Evolutionary conservation across 2,113 vertebrate genomes (phyloP), one percentile per base, ranked within the genome.

Genomic region (Carollia perspicillata): DNA sequence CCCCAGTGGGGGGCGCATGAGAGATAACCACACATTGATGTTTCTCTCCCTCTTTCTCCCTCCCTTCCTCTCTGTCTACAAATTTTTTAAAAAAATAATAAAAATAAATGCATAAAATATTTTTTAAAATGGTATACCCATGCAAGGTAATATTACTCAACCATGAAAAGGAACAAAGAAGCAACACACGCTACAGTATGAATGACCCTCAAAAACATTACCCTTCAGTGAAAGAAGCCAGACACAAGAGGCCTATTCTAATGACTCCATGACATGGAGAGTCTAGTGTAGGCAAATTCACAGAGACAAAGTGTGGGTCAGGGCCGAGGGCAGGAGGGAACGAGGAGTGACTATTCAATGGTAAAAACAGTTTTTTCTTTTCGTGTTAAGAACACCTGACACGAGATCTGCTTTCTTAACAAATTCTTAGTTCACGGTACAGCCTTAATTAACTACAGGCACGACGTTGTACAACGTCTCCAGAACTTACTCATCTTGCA

Each of bases 151-250:
- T 66, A 66, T 12, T 22, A 9, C 12, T 63, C 33, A 33, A 35
- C 49, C 40, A 30, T 22, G 72, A 80, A 81, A 60, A 55, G 53
- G 37, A 65, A 49, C 1, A 2, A 47, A 65, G 55, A 71, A 58
- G 4, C 0, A 33, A 74, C 0, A 6, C 1, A 22, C 1, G 37
- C 44, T 1, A n/a, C 17, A 13, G 37, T 11, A 18, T 35, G 58
- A 51, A 18, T 0, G 8, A 72, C 30, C 35, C 35, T 47, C 6
- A 9, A 63, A 60, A 69, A 55, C 23, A 33, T 0, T 8, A 22
- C 0, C 9, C 23, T 30, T 30, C 9, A 35, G 26, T 8, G 53
- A 65, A 63, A n/a, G 55, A 66, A 78, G 78, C 35, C 13, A 87
- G 60, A 35, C 1, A 8, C 17, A 42, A 72, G 22, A 55, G n/a